phyloP scores from a whole-genome alignment of 2,113 vertebrate genomes.

The Pollachius pollachius region DNA sequence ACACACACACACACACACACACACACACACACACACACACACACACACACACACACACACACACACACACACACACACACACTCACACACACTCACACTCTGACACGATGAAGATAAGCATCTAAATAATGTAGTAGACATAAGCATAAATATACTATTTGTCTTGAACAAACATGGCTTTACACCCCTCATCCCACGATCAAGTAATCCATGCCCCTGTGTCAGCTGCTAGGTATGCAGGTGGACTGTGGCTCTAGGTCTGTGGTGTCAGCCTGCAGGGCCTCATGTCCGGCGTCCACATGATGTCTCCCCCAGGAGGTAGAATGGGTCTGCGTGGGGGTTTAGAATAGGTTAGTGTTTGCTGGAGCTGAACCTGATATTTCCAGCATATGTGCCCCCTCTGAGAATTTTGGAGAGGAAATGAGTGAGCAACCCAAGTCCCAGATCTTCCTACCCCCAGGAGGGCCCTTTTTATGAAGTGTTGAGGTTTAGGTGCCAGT shows the following conservation, averaged over 20 bases:
- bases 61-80: slow-evolving; percentile 1
- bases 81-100: background rate
- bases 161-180: no score
- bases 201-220: no score
- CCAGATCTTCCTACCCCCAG: slow-evolving; percentile 29
- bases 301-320: slow-evolving; percentile 25
- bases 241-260: no score
- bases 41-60: background rate
- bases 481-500: slow-evolving; percentile 47
- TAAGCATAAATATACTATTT: no score
- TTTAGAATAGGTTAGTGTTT: slow-evolving; percentile 40
- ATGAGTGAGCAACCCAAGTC: slow-evolving; percentile 38
- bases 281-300: slow-evolving; percentile 13
- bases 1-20: slow-evolving; percentile 2
- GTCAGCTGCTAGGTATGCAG: no score
- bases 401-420: slow-evolving; percentile 60
- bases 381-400: slow-evolving; percentile 32
- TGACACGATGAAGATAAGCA: no score
- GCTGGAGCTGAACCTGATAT: slow-evolving; percentile 59
- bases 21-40: slow-evolving; percentile 13
- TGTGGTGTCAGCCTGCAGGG: no score
- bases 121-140: no score
- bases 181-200: no score
- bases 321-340: no score
- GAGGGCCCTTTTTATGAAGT: slow-evolving; percentile 39